Evolutionary conservation across 1,140 invertebrate species (phyloP), one percentile per base, ranked within the genome.

Genomic region (Drosophila nasuta): DNA sequence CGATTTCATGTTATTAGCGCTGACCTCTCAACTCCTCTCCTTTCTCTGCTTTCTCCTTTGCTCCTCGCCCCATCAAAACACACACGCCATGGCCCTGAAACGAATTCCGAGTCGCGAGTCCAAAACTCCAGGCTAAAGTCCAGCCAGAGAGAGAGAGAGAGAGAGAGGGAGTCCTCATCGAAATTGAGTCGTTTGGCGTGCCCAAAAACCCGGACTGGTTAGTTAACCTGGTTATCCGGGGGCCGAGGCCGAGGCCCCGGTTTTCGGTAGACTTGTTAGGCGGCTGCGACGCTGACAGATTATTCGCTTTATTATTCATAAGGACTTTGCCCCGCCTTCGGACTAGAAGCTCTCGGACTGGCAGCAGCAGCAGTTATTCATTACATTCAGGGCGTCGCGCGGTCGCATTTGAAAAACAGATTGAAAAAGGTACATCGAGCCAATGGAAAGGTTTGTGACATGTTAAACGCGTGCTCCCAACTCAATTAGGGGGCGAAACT

Each of bases 281-380:
- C 77, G 70, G 71, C 86, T 89, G 85, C 81, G 81, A 89, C 85
- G 78, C 86, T 90, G 85, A 89, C 85, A 89, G 85, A 89, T 89
- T 89, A 89, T 89, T 90, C 81, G 86, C 86, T 89, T 89, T 89
- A 89, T 89, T 89, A 89, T 89, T 90, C 85, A 89, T 89, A 89
- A 89, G 86, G 79, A 87, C 68, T 68, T 68, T 28, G 60, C n/a
- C 45, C 43, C 30, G 13, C 15, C 51, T n/a, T 13, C 4, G 28
- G 56, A 52, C 17, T 28, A 1, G 57, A 5, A 33, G 7, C 33
- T 5, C 33, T 7, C 33, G 2, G 69, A 33, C 17, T 28, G 45
- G 41, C 38, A 52, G 20, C 46, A 41, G 60, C 46, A 35, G 62
- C 69, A 69, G 75, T 80, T 74, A 79, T 77, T 79, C 77, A 76